Conservation (phyloP, 2,888 invertebrate genomes). For the Nemoura dubitans region DNA sequence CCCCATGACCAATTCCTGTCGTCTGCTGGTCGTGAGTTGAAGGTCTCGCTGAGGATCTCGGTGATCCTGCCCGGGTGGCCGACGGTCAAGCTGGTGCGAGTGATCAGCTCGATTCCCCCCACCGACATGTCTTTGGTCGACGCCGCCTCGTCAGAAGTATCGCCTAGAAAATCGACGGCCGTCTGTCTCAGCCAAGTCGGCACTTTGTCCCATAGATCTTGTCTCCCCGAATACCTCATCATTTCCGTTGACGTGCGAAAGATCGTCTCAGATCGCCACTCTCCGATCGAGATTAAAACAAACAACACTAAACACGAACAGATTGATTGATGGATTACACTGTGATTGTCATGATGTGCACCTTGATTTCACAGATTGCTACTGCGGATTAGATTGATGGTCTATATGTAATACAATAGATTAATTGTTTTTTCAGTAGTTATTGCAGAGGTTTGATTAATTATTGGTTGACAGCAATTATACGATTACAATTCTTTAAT, state of each 20-base stretch:
- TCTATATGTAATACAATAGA: not conserved
- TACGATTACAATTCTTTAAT: not conserved
- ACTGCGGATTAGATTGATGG: not conserved
- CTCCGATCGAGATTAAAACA: not conserved
- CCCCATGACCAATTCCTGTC: conserved; percentile 70
- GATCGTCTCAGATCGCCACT: not conserved
- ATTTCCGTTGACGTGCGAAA: not conserved
- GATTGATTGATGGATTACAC: not conserved
- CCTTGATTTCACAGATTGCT: not conserved
- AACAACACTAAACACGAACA: not conserved
- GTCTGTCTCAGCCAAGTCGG: not conserved
- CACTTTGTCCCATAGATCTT: not conserved
- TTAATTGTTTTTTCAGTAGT: not conserved
- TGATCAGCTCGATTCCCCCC: conserved; percentile 52
- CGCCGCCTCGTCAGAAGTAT: not conserved
- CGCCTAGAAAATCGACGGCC: not conserved
- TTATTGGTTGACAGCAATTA: not conserved
- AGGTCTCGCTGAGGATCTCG: conserved; percentile 47
- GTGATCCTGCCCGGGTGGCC: conserved; percentile 12
- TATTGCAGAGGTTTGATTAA: not conserved
- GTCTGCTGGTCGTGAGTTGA: conserved; percentile 54
- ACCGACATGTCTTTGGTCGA: conserved; percentile 45
- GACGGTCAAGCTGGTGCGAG: conserved; percentile 50
- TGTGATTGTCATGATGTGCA: not conserved
- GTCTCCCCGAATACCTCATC: not conserved